Evolutionary conservation across 1,140 invertebrate genomes (phyloP), one percentile per base, ranked within the genome.

Genomic region (Scaptomyza montana): DNA sequence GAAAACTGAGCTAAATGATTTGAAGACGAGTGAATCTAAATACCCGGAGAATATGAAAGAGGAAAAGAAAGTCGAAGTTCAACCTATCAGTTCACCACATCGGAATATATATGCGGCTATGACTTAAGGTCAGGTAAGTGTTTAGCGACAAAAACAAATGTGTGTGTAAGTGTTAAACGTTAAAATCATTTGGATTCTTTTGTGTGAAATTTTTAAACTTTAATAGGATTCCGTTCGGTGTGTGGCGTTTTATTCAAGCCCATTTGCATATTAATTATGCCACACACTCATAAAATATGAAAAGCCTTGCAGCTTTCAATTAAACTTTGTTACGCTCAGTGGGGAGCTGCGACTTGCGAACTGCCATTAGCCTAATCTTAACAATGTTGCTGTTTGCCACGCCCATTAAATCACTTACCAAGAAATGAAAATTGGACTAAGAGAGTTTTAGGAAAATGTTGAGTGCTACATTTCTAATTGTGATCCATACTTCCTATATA

Each of bases 1-100:
- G 12, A 43, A 43, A 43, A 43, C 39, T 3, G 39, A n/a, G 10
- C 39, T 43, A 3, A 36, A 6, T 9, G 33, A 33, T 1, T 7
- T 36, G 33, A 8, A 36, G 33, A 36, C 7, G 33, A 7, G 2
- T 7, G 33, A 36, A 1, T 7, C 33, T 0, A 7, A 43, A 2
- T 10, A 25, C 1, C 53, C 21, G 1, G 10, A 30, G 5, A 36
- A 28, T 5, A 39, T 25, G 19, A 12, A 21, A 9, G 8, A 36
- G 2, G 12, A 39, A 1, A 21, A 43, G 12, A 43, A 7, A 21
- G 4, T 28, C 5, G 77, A 78, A 64, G 78, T 91, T 16, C 89
- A 25, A 94, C 95, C 0, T 94, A 94, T 45, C 96, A 97, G 92
- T 97, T 97, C 90, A 95, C 96, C 82, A 96, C 96, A 19, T 96